Base-by-base conservation (phyloP, 2,113 vertebrate species). In the Ailuropoda melanoleuca region DNA sequence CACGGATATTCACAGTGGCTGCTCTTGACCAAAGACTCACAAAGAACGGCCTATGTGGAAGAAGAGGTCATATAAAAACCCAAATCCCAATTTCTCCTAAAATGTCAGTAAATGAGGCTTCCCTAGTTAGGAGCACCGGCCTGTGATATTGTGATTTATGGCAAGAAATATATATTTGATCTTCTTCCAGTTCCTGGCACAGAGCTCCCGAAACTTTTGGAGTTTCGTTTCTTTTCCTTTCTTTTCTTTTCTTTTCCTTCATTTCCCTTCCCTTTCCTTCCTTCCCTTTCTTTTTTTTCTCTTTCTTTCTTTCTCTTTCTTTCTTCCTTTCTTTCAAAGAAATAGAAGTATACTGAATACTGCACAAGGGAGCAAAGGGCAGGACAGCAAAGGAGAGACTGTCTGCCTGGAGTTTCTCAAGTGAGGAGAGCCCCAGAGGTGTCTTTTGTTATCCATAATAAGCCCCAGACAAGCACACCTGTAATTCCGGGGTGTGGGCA, bases 281-380 rank as follows among this genome's bases (percentile, higher is more conserved):
- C 1, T 14, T 62, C 12, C 2, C 1, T 62, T 12, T 6, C 2
- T 24, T 11, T 13, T 5, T 29, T 60, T 5, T 60, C 26, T 26
- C 58, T 58, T 23, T 26, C 62, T 14, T 14, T 64, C 29, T 14
- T 1, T 14, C 60, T 31, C 2, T 6, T 13, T 64, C 24, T 60
- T 24, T 60, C 24, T 60, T 14, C 21, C 55, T 21, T 56, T 56
- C 55, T 55, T 6, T 53, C 62, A 17, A 7, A 0, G 62, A 34
- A 66, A 66, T 34, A 34, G 31, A 66, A 34, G 14, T 66, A 34
- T 66, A 66, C 34, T 66, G 62, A 66, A 66, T 34, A 17, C 6
- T 17, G 6, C 14, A 4, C 62, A 66, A 34, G 31, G 31, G 62
- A 66, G 31, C 14, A 15, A 29, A 64, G 62, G 62, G 31, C 62